Evolutionary conservation across 2,888 invertebrate species (phyloP), one percentile per base, ranked within the genome.

Genomic region (Drosophila tanythrix): DNA sequence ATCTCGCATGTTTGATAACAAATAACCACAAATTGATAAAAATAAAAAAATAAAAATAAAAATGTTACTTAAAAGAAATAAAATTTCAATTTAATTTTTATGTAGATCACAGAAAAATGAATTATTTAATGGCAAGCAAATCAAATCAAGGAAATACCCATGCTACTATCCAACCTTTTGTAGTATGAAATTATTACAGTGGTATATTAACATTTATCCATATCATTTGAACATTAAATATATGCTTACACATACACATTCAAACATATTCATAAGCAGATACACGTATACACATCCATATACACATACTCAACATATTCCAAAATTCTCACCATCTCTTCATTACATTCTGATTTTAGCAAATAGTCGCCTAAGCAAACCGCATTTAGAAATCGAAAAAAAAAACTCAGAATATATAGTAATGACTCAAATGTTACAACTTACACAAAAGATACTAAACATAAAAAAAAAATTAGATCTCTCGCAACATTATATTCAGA

Each of bases 201-300:
- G 27, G 5, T 56, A 56, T 15, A 31, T 57, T 25, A 21, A 15
- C 29, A 53, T 63, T 71, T 62, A 71, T 71, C 58, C 46, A 3
- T n/a, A 29, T 40, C 40, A 57, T 57, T 43, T 31, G 43, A 43
- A 50, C 50, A 65, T 51, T 60, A 71, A 56, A 76, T 48, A 66
- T 60, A 52, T 67, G 52, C 40, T 60, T 74, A 58, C 60, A 74
- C 66, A 73, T 67, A 65, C 57, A 64, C 62, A 60, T 63, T 58
- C 56, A 33, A 63, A 75, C 75, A 74, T 66, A 75, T 55, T 40
- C 59, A 64, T 46, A 69, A 59, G 69, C 60, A 69, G 58, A 61
- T 58, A 71, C 66, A 73, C 57, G 35, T 71, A 55, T 57, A 70
- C 74, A 77, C 74, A 74, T 56, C 38, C 74, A 77, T 63, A 71